Base-by-base conservation (phyloP, 1,140 invertebrate species). In the Drosophila kepulauana region DNA sequence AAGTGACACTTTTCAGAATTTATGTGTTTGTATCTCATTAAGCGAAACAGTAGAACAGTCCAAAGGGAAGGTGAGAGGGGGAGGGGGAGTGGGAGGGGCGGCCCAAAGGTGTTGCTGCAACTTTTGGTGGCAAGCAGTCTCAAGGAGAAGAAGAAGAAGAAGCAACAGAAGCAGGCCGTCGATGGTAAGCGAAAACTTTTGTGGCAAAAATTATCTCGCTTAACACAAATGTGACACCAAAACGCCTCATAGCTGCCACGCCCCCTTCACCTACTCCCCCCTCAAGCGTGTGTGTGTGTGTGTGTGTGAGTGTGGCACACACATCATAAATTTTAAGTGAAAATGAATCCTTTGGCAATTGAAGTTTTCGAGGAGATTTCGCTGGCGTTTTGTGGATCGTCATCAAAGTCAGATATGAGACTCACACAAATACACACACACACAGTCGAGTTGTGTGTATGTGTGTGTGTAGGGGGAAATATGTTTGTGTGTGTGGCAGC, bases 11-110 rank as follows among this genome's bases (percentile, higher is more conserved):
- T 91, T 91, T 85, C 72, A 82, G 75, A 91, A 91, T 91, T 91
- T 91, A 91, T 91, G 89, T 91, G 89, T 91, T 91, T 91, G 89
- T 91, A 91, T 91, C 89, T 91, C 89, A 91, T 91, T 91, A 91
- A 86, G 89, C 75, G 74, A 64, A 51, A 41, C 63, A 70, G 49
- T 35, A 64, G 48, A 76, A 59, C 51, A 65, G 58, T 35, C 15
- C 30, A 49, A n/a, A 46, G 25, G 43, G 38, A 28, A 10, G 7
- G 7, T 8, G n/a, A 10, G 54, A n/a, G 25, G 16, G 38, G 20
- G 59, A n/a, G 25, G 16, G 33, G 20, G 56, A 74, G 69, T 48
- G 79, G 72, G 35, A 3, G n/a, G 28, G n/a, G 13, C 4, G 51
- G 33, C 51, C 62, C 68, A 65, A 71, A 65, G 68, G 68, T 70